Percentiles rank a stretch among this genome's conserved stretches.
These are phyloP conservation scores for Cantharis nigra DNA, from an alignment of 2,888 invertebrate genomes.

Conservation along the genomic window DNA sequence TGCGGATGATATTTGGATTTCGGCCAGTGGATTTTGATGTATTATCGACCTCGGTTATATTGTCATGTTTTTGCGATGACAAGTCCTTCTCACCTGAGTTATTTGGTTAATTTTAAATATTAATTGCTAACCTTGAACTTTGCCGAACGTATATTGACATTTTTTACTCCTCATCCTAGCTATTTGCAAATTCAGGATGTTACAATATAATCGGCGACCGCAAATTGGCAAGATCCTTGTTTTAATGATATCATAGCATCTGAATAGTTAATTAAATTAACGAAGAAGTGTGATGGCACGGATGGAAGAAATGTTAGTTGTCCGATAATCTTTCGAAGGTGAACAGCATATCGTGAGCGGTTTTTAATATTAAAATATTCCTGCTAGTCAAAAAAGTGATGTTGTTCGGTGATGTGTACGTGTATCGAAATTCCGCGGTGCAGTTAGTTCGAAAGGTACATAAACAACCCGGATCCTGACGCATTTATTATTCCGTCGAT, in stretches of 20 bases:
- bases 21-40: too few species aligned
- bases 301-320: constrained; percentile 25
- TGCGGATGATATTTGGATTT: not conserved
- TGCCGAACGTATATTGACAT: not conserved
- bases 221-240: not conserved
- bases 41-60: not conserved
- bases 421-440: not conserved
- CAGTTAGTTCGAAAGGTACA: not conserved
- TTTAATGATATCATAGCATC: not conserved
- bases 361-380: not conserved
- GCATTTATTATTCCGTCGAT: not conserved
- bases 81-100: not conserved
- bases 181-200: not conserved
- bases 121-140: not conserved
- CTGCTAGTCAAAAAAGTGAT: not conserved
- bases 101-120: not conserved
- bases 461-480: not conserved
- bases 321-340: constrained; percentile 16
- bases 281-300: not conserved
- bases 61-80: not conserved
- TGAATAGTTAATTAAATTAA: not conserved
- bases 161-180: not conserved
- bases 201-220: not conserved
- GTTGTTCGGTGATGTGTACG: not conserved
- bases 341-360: constrained; percentile 18